Conservation (phyloP, 2,113 vertebrate genomes). For the Puffinus mauretanicus region DNA sequence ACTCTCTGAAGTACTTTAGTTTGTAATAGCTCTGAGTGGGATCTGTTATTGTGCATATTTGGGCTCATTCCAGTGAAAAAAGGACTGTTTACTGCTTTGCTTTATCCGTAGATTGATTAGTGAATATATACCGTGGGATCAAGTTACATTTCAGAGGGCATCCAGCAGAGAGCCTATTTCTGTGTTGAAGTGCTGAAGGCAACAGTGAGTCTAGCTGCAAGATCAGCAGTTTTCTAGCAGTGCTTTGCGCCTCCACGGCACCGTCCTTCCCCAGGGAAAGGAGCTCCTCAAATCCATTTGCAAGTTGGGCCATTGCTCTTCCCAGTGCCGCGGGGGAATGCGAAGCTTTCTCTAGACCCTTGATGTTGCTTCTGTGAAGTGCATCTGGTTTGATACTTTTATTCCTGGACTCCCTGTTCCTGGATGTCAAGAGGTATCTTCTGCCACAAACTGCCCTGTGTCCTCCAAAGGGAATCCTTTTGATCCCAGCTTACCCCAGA, state of each 20-base stretch:
- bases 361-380: neutral
- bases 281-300: neutral
- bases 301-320: neutral
- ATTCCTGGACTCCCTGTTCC: neutral
- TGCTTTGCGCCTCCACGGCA: neutral
- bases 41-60: constrained; percentile 49
- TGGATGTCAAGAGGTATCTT: neutral
- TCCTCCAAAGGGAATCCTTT: neutral
- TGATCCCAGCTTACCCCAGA: neutral
- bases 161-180: constrained; percentile 6
- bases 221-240: constrained; percentile 28
- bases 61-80: constrained; percentile 5
- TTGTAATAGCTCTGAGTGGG: constrained; percentile 11
- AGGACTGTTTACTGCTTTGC: neutral
- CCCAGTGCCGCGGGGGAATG: fast-evolving
- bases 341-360: neutral
- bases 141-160: constrained; percentile 27
- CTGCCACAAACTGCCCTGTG: neutral
- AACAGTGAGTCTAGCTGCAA: neutral
- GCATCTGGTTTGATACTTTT: neutral
- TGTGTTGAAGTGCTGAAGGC: neutral
- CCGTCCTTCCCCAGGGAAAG: neutral
- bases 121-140: neutral
- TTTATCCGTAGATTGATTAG: constrained; percentile 22
- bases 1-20: neutral